Conservation (phyloP, 2,888 invertebrate species). For the Cheilosia pagana region DNA sequence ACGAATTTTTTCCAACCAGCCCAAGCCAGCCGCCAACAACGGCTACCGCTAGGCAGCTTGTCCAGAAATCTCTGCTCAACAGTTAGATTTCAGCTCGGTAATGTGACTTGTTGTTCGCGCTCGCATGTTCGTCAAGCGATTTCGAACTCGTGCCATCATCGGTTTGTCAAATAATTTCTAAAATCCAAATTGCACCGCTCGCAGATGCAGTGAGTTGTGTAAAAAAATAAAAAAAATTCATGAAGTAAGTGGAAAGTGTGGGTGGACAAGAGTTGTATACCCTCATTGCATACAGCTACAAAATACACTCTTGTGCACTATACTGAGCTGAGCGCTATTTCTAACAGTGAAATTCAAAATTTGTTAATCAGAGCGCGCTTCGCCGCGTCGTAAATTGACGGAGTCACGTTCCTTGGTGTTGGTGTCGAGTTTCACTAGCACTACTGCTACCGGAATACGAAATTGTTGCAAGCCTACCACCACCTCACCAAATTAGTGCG, state of each 20-base stretch:
- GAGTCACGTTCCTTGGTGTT: conserved; percentile 54
- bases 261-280: background rate
- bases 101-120: conserved; percentile 56
- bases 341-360: conserved; percentile 36
- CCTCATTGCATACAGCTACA: background rate
- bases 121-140: conserved; percentile 52
- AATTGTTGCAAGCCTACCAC: conserved; percentile 49
- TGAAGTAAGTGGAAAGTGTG: conserved; percentile 41
- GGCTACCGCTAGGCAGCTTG: conserved; percentile 63
- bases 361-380: conserved; percentile 9
- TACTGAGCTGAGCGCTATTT: background rate
- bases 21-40: conserved; percentile 33
- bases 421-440: conserved; percentile 51
- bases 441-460: conserved; percentile 66
- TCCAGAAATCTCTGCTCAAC: conserved; percentile 73
- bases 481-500: conserved; percentile 59
- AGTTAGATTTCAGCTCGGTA: conserved; percentile 72
- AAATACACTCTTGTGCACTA: too few relatives aligned
- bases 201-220: conserved; percentile 34
- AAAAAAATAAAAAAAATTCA: conserved; percentile 9
- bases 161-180: conserved; percentile 13
- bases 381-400: conserved; percentile 47
- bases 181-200: conserved; percentile 26
- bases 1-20: conserved; percentile 37
- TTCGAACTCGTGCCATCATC: conserved; percentile 36